A percentile compares a stretch with the other conserved stretches of the same genome.
Conservation (phyloP, 1,140 invertebrate species). For the Heliconius congener region DNA sequence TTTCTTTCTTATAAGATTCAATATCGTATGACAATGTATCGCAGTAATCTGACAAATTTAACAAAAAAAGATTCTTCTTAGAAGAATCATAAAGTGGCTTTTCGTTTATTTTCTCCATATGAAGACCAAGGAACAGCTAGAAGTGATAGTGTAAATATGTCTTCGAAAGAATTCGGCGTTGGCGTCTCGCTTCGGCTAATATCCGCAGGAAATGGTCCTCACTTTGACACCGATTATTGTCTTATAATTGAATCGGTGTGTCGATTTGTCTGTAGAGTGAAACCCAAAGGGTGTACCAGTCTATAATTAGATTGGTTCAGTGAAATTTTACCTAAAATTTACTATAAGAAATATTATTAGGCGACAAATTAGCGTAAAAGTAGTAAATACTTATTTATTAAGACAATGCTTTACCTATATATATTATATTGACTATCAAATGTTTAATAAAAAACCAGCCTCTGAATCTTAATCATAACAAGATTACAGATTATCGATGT, state of each 20-base stretch:
- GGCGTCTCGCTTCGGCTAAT: conserved; percentile 60
- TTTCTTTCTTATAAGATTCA: conserved; percentile 30
- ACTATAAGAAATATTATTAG: background rate
- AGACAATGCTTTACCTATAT: too few relatives aligned
- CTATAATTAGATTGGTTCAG: conserved; percentile 33
- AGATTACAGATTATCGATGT: conserved; percentile 45
- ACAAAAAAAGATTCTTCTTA: conserved; percentile 28
- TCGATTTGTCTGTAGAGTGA: conserved; percentile 62
- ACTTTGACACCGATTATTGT: conserved; percentile 63
- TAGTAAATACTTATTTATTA: background rate
- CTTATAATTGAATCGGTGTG: conserved; percentile 74
- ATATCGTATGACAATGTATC: conserved; percentile 25
- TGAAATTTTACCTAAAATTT: background rate
- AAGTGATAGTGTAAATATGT: conserved; percentile 62
- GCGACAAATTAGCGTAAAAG: background rate
- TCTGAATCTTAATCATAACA: conserved; percentile 35
- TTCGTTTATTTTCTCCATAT: conserved; percentile 25
- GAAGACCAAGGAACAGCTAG: conserved; percentile 47
- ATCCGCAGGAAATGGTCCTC: conserved; percentile 73
- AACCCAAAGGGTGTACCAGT: conserved; percentile 24
- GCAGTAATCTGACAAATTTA: background rate
- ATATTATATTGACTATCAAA: too few relatives aligned
- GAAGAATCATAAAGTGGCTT: conserved; percentile 21
- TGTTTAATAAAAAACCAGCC: too few relatives aligned
- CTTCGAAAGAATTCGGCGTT: conserved; percentile 65